Evolutionary conservation across 1,140 invertebrate genomes (phyloP).

Genomic region (Druon quercuslanigerum): DNA sequence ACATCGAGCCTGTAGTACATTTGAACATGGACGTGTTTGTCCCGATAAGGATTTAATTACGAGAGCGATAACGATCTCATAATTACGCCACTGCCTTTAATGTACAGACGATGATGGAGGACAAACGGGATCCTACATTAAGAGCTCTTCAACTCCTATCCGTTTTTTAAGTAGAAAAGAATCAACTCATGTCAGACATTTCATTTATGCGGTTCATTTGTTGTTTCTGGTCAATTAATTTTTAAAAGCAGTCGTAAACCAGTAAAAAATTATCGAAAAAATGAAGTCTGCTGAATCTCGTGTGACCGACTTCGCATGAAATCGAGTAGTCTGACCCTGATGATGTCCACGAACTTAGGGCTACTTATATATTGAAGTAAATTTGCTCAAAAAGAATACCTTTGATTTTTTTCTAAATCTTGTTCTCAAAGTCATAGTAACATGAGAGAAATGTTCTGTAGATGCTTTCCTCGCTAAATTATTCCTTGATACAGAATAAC

Average conservation of each 20-base stretch:
- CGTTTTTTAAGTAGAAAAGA: background rate
- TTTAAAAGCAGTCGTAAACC: background rate
- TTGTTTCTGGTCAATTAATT: background rate
- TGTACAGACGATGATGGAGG: constrained; percentile 41
- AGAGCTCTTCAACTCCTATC: constrained; percentile 36
- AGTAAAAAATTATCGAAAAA: background rate
- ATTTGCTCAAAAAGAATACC: too few relatives aligned
- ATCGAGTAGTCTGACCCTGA: too few relatives aligned
- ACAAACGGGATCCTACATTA: constrained; percentile 49
- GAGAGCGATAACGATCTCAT: constrained; percentile 56
- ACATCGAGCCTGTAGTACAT: background rate
- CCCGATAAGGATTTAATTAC: constrained; percentile 61
- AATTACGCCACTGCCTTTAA: constrained; percentile 54
- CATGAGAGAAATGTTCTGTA: too few relatives aligned
- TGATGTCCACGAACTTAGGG: too few relatives aligned
- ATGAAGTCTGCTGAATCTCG: too few relatives aligned
- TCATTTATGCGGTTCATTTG: background rate
- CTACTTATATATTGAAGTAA: too few relatives aligned
- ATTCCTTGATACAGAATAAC: too few relatives aligned
- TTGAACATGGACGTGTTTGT: constrained; percentile 42
- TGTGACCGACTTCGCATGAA: too few relatives aligned
- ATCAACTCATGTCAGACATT: background rate
- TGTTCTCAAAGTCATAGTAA: too few relatives aligned
- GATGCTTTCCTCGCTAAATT: too few relatives aligned
- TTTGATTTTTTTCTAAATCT: too few relatives aligned